Conservation (phyloP, 2,888 invertebrate genomes). For the Caenorhabditis plicata region DNA sequence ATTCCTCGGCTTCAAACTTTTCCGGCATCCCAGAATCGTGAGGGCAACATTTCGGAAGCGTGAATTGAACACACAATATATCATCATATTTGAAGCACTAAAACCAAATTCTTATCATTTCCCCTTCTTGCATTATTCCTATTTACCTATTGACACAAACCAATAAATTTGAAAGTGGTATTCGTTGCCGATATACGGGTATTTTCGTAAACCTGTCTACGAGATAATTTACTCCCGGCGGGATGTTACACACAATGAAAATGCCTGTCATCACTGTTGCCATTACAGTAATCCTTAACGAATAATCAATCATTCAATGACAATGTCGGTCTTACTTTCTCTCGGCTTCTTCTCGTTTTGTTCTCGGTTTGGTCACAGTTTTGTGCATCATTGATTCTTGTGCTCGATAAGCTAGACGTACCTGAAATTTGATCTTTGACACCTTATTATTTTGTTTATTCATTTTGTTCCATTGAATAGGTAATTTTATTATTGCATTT, state of each 20-base stretch:
- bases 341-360: constrained; percentile 46
- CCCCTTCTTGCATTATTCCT: background rate
- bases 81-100: constrained; percentile 63
- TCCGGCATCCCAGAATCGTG: constrained; percentile 13
- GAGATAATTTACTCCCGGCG: constrained; percentile 49
- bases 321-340: constrained; percentile 29
- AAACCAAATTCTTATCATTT: constrained; percentile 8
- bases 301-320: background rate
- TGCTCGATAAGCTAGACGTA: constrained; percentile 24
- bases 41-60: constrained; percentile 49
- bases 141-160: constrained; percentile 63
- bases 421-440: constrained; percentile 4
- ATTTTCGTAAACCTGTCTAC: constrained; percentile 38
- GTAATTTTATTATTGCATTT: too few relatives aligned
- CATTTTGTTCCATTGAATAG: too few relatives aligned
- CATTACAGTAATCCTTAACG: constrained; percentile 58
- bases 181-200: constrained; percentile 32
- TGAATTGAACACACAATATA: constrained; percentile 63
- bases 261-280: constrained; percentile 57
- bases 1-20: too few relatives aligned
- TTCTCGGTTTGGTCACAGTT: constrained; percentile 9
- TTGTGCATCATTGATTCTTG: constrained; percentile 25
- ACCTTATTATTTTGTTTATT: too few relatives aligned
- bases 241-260: constrained; percentile 55
- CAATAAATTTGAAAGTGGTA: constrained; percentile 60